These are phyloP conservation scores for Sebastes taczanowskii DNA, from an alignment of 2,797 vertebrate species.

Conservation along the genomic window DNA sequence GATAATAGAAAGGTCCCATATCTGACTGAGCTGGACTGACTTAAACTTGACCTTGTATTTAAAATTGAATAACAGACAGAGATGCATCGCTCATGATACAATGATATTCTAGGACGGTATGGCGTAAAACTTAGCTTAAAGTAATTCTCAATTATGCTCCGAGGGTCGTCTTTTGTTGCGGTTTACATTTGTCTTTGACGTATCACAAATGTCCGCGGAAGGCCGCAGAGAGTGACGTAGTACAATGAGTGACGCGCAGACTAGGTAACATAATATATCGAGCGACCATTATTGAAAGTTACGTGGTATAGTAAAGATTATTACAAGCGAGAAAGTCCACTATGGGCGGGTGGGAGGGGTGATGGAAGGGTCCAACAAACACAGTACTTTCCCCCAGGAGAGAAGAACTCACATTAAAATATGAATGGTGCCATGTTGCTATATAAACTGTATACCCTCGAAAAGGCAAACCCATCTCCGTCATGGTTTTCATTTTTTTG, in stretches of 20 bases:
- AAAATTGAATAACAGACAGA: background rate
- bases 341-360: fast-evolving
- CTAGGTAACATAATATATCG: fast-evolving
- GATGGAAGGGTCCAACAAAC: background rate
- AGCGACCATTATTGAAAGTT: background rate
- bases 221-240: background rate
- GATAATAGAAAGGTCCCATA: slow-evolving; percentile 4
- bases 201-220: background rate
- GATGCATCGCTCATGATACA: background rate
- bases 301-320: background rate
- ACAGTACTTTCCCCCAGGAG: background rate
- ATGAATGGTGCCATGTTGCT: too few relatives aligned
- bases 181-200: background rate
- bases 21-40: background rate
- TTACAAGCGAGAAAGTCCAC: background rate
- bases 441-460: too few relatives aligned
- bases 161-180: background rate
- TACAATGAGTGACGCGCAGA: background rate
- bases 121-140: background rate
- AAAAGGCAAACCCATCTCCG: too few relatives aligned
- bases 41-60: slow-evolving; percentile 3
- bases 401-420: too few relatives aligned
- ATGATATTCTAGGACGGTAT: background rate
- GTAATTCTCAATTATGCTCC: too few relatives aligned
- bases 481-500: too few relatives aligned